Evolutionary conservation across 92 coral and sea anemone genomes (phyloP), one percentile per base, ranked within the genome.

Genomic region (Siderastrea radians): DNA sequence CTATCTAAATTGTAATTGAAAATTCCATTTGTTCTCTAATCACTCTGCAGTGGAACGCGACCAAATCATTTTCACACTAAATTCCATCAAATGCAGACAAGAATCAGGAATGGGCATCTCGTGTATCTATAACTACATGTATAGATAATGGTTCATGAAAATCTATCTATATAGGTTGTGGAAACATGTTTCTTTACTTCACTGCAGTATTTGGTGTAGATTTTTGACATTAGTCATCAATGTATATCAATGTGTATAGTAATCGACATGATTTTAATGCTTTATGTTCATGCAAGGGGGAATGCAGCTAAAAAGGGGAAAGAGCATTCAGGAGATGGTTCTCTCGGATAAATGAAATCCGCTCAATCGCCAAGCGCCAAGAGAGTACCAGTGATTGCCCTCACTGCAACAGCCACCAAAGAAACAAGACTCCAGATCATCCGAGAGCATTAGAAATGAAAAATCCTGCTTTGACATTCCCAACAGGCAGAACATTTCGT

Each of bases 361-460:
- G 82, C 50, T 84, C 90, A 77, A 38, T 90, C 16, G n/a, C n/a
- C n/a, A n/a, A n/a, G n/a, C 12, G 69, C 50, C 14, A 75, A 75
- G 43, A 79, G 47, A 58, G 64, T 84, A 49, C 86, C 86, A 16
- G 68, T 90, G 6, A 44, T 84, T 45, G 89, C 93, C 45, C 79
- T 90, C 59, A 84, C 89, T 83, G 93, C 93, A 16, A 84, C 86
- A 17, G 93, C 93, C 71, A 90, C 93, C n/a, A 83, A 78, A 14
- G 48, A 78, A 47, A 89, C 92, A 76, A 89, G 84, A 58, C 48
- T 75, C 7, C 68, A 70, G 66, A 89, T 84, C 11, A 49, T 84
- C n/a, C n/a, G 38, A 60, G 61, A 52, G 17, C 90, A 3, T 78
- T 90, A 38, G 93, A 90, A 71, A 79, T 90, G 90, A 69, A 89